These are phyloP conservation scores for Chaetodon auriga DNA, from an alignment of 2,113 vertebrate genomes.

Conservation along the genomic window DNA sequence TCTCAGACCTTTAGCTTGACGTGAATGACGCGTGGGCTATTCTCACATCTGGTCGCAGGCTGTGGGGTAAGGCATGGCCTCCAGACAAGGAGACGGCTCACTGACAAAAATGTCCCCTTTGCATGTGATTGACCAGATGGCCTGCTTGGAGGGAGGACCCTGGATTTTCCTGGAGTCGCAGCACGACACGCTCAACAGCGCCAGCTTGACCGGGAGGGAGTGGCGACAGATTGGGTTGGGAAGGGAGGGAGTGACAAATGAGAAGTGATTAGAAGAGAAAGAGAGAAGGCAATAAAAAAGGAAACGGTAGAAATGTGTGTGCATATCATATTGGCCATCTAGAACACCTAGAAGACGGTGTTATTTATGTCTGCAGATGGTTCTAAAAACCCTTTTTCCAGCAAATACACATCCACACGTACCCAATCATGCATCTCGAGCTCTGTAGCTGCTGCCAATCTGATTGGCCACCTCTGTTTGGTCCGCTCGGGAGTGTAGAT, in stretches of 20 bases:
- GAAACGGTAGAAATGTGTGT: neutral
- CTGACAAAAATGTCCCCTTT: slow-evolving; percentile 98
- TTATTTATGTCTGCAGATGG: neutral
- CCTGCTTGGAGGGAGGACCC: slow-evolving; percentile 91
- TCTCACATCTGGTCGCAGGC: slow-evolving; percentile 94
- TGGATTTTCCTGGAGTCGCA: slow-evolving; percentile 91
- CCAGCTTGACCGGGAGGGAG: slow-evolving; percentile 83
- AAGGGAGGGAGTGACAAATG: neutral
- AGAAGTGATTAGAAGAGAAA: neutral
- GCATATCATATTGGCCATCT: neutral
- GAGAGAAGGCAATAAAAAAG: neutral
- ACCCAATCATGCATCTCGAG: slow-evolving; percentile 99
- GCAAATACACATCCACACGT: neutral
- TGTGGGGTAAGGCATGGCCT: slow-evolving; percentile 84
- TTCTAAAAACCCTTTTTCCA: neutral
- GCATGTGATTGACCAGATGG: slow-evolving; percentile 96
- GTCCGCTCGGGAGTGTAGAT: slow-evolving; percentile 95
- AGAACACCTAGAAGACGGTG: neutral
- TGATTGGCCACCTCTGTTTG: slow-evolving; percentile 94
- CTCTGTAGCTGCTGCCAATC: slow-evolving; percentile 91
- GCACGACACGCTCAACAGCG: slow-evolving; percentile 91
- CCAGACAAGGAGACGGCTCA: slow-evolving; percentile 89
- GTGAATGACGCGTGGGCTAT: neutral
- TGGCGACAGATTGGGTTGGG: neutral
- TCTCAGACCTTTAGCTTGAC: neutral